Percentiles rank a stretch among this genome's conserved stretches.
Conservation (phyloP, 2,888 invertebrate species). For the Philopedon plagiatum region DNA sequence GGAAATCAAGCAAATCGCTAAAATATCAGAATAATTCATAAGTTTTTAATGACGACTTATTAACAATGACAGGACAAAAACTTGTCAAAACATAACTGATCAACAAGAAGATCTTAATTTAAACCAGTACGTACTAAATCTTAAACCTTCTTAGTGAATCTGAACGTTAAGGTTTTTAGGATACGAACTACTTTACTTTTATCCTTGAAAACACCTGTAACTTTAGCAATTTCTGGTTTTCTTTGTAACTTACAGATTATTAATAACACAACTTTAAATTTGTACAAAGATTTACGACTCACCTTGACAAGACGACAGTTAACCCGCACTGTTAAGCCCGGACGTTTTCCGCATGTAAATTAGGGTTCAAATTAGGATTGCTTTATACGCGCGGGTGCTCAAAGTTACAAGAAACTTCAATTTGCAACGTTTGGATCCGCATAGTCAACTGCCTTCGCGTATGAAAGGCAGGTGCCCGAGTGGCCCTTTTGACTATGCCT, state of each 20-base stretch:
- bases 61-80: too few species aligned
- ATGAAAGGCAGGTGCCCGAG: constrained; percentile 46
- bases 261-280: constrained; percentile 1
- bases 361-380: constrained; percentile 44
- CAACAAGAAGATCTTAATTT: too few species aligned
- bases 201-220: too few species aligned
- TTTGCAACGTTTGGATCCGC: constrained; percentile 42
- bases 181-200: too few species aligned
- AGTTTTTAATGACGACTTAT: too few species aligned
- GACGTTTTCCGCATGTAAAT: constrained; percentile 37
- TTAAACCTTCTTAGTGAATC: too few species aligned
- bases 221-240: too few species aligned
- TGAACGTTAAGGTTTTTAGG: too few species aligned
- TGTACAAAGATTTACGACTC: background rate
- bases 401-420: constrained; percentile 49
- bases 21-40: too few species aligned
- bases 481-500: constrained; percentile 42
- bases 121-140: too few species aligned
- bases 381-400: constrained; percentile 41
- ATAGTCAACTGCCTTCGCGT: constrained; percentile 30
- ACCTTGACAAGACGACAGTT: constrained; percentile 28
- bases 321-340: constrained; percentile 21
- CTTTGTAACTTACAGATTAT: background rate
- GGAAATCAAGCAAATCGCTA: too few species aligned
- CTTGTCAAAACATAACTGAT: too few species aligned